Conservation (phyloP, 1,140 invertebrate genomes). For the Hyphantria cunea region DNA sequence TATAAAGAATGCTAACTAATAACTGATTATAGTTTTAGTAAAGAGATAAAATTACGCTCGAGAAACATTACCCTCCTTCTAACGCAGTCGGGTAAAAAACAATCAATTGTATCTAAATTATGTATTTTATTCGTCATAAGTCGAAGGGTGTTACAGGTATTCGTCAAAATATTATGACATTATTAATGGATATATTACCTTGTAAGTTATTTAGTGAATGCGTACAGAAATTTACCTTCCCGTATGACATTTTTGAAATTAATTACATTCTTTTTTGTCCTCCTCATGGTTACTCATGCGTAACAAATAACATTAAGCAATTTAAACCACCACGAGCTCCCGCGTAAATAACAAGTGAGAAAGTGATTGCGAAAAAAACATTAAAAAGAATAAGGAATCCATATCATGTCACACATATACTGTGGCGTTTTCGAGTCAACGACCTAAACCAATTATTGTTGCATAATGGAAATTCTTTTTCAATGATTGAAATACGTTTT, state of each 20-base stretch:
- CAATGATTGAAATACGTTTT: constrained; percentile 56
- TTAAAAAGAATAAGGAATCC: constrained; percentile 23
- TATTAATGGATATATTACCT: neutral
- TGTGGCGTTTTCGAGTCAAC: constrained; percentile 49
- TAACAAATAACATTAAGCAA: constrained; percentile 33
- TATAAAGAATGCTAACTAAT: constrained; percentile 5
- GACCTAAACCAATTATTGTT: constrained; percentile 66
- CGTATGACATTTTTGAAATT: constrained; percentile 26
- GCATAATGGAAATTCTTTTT: constrained; percentile 62
- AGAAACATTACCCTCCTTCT: too few species aligned
- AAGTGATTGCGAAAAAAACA: constrained; percentile 52
- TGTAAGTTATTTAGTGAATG: constrained; percentile 14
- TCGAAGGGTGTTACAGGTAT: too few species aligned
- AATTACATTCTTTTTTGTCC: constrained; percentile 25
- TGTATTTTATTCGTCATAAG: neutral
- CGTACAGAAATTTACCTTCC: constrained; percentile 1
- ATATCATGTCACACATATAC: constrained; percentile 45
- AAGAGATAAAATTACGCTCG: too few species aligned
- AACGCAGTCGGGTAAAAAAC: too few species aligned
- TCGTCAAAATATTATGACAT: too few species aligned
- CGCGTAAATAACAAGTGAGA: constrained; percentile 39
- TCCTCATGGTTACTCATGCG: constrained; percentile 33
- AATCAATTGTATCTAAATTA: too few species aligned
- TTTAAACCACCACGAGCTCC: constrained; percentile 17
- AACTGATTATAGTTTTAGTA: constrained; percentile 3